Conservation (phyloP, 2,888 invertebrate species). For the Drosophila testacea region DNA sequence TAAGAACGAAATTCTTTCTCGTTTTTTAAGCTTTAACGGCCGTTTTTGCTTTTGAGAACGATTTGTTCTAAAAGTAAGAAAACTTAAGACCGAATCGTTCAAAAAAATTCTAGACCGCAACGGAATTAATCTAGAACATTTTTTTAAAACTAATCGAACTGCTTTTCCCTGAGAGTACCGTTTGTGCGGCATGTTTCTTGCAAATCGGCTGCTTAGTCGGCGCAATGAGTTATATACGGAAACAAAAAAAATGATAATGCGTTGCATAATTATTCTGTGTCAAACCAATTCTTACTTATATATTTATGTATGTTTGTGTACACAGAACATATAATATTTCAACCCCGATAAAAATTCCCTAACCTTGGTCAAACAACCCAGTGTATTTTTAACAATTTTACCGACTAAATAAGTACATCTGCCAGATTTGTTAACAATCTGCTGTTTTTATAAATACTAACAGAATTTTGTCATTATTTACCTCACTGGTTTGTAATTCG, state of each 20-base stretch:
- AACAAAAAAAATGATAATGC: neutral
- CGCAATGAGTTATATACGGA: no score
- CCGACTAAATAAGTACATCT: conserved; percentile 68
- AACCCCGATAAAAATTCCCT: conserved; percentile 33
- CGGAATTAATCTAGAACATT: no score
- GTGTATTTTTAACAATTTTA: conserved; percentile 29
- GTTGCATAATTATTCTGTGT: neutral
- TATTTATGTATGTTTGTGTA: neutral
- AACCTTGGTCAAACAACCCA: conserved; percentile 44
- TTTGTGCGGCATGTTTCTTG: no score
- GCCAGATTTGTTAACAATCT: conserved; percentile 77
- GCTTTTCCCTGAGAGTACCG: no score
- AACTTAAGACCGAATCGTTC: no score
- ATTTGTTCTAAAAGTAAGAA: no score
- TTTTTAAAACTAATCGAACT: no score
- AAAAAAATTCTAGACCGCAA: no score
- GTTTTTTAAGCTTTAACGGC: no score
- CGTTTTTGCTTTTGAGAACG: no score
- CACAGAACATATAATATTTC: neutral
- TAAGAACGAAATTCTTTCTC: no score
- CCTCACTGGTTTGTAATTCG: conserved; percentile 76
- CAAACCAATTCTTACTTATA: neutral
- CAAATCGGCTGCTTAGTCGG: no score
- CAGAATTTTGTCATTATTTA: conserved; percentile 80
- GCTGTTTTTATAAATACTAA: conserved; percentile 74